These are phyloP conservation scores for Elephas maximus DNA, from an alignment of 2,113 vertebrate genomes.

Conservation along the genomic window DNA sequence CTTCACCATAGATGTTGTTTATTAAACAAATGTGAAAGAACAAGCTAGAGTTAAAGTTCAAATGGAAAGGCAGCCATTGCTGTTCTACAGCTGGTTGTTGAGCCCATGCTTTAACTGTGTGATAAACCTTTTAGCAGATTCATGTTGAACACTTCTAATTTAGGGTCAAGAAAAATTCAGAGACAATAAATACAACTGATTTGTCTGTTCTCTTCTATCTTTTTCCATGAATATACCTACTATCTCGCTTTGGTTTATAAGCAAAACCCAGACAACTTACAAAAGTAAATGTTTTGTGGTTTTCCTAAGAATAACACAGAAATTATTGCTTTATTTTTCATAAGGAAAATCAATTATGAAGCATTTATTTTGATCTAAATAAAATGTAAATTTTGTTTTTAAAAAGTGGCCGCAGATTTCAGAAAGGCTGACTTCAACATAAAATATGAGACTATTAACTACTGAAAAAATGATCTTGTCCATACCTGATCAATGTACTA, in stretches of 20 bases:
- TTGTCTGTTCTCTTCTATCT: background rate
- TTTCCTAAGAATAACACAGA: conserved; percentile 68
- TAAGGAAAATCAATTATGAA: conserved; percentile 78
- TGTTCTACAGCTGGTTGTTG: conserved; percentile 22
- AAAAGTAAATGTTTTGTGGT: conserved; percentile 48
- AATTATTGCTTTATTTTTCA: conserved; percentile 83
- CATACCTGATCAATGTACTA: background rate
- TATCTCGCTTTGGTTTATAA: background rate
- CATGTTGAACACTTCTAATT: conserved; percentile 49
- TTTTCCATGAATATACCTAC: background rate
- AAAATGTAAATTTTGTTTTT: conserved; percentile 83
- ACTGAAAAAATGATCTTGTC: background rate
- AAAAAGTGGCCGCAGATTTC: background rate
- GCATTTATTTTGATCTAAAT: conserved; percentile 81
- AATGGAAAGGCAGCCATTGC: conserved; percentile 36
- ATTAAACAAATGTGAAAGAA: conserved; percentile 53
- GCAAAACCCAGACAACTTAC: conserved; percentile 13
- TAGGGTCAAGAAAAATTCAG: background rate
- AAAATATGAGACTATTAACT: background rate
- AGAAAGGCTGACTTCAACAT: background rate
- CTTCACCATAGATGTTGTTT: background rate
- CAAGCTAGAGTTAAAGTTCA: background rate
- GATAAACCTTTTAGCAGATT: conserved; percentile 60
- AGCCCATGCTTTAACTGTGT: conserved; percentile 27
- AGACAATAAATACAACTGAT: background rate